Evolutionary conservation across 2,113 vertebrate genomes (phyloP), one percentile per base, ranked within the genome.

Genomic region (Calonectris borealis): DNA sequence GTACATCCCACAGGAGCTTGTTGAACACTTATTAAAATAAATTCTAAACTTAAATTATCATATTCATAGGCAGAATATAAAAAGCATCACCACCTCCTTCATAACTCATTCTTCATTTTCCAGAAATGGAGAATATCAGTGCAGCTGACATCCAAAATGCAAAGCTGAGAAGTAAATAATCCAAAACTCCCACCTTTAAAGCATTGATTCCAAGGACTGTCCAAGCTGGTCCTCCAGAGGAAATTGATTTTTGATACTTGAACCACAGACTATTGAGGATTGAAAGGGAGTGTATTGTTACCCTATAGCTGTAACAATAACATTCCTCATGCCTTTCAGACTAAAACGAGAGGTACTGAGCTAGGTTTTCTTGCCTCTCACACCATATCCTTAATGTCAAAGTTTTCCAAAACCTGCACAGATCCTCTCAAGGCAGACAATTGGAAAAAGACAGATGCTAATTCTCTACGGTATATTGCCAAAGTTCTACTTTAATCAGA

Each of bases 161-260:
- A 84, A 86, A 95, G 32, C 10, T 8, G 2, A 93, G 44, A 57
- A 90, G 31, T 12, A 93, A 68, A 52, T 3, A 77, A 16, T 72
- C 3, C 16, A 82, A 71, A 44, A 3, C 1, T 2, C 11, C 5
- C 5, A 34, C 10, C 0, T 88, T 91, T 85, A 79, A 83, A 88
- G 21, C 40, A 46, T 2, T 6, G 19, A 60, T 90, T 84, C 46
- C 32, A 68, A 92, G 64, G 48, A 58, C n/a, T 88, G 79, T 34
- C 64, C 80, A 94, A 55, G 21, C 2, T 36, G 10, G 31, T 86
- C 55, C 49, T 91, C 58, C 52, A 76, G n/a, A 86, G 13, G 8
- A 94, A 95, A 97, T 32, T 58, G 73, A 88, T 93, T 90, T 95
- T 80, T 91, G 66, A 80, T 90, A 93, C 51, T 61, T 61, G 44